Base-by-base conservation (phyloP, 64 coral and sea anemone genomes). In the Pocillopora verrucosa region DNA sequence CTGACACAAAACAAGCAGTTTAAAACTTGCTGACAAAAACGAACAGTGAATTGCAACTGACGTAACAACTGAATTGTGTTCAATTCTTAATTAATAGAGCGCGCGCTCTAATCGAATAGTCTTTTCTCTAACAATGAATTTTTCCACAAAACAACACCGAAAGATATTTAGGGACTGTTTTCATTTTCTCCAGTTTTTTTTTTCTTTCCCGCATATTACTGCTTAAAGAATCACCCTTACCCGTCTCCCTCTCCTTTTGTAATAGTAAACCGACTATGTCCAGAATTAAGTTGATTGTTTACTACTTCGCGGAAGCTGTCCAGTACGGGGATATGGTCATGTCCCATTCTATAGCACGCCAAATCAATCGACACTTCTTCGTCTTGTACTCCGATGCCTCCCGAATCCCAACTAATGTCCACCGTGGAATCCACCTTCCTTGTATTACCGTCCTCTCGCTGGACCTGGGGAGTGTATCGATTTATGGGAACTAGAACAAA, bases 321-420 rank as follows among this genome's bases (percentile, higher is more conserved):
- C 38, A 85, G 73, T 20, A 69, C 74, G 5, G 72, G 60, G 0
- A 86, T 58, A 45, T 20, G 13, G 34, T 86, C 81, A 10, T 78
- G 41, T 11, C 74, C 61, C 73, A 83, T 91, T 83, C 67, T 74
- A 76, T 91, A 91, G 17, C 89, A 58, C 15, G 82, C 79, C 30
- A 91, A 58, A 20, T 91, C 60, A 16, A 91, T 76, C 9, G 80
- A 76, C 10, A 91, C 89, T 65, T 68, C 16, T 36, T 91, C 69
- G 36, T 77, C 73, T 12, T 36, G 5, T 61, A 72, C 57, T 20
- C 75, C 86, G 12, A 78, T 88, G 58, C 58, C 60, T 62, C 26
- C 86, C 11, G 86, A 65, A 67, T 86, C 81, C 89, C 89, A 91
- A 15, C 20, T 91, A 45, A 91, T 70, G n/a, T 72, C 89, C 7